These are phyloP conservation scores for Epistrophella euchroma DNA, from an alignment of 2,888 invertebrate species.

Conservation along the genomic window DNA sequence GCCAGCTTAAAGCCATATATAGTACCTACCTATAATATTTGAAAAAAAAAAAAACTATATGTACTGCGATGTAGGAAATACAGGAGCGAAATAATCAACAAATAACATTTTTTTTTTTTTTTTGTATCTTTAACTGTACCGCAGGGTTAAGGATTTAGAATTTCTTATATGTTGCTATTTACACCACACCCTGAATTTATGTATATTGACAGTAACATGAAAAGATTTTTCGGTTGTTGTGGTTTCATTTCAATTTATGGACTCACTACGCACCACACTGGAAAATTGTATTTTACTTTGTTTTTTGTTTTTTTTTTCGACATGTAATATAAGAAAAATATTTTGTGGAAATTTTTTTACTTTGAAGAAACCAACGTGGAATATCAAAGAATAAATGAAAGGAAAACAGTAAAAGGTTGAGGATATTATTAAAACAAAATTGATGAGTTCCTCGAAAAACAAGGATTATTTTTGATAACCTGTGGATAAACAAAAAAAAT, in stretches of 20 bases:
- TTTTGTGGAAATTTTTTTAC: neutral
- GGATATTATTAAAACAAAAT: neutral
- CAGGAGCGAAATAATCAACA: conserved; percentile 25
- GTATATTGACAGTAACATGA: conserved; percentile 11
- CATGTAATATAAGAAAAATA: neutral
- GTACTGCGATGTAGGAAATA: neutral
- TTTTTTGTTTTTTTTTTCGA: neutral
- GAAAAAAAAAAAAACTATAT: too few species aligned
- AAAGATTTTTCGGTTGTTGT: conserved; percentile 49
- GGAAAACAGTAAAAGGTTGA: neutral
- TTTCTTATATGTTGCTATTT: conserved; percentile 18
- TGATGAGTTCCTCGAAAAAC: neutral
- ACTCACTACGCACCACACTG: conserved; percentile 18
- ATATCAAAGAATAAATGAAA: neutral
- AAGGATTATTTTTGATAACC: too few species aligned
- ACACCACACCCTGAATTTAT: conserved; percentile 17
- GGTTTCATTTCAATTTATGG: conserved; percentile 48
- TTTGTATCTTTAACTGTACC: neutral
- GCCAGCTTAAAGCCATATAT: conserved; percentile 13
- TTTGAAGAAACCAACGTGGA: neutral
- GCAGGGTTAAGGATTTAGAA: conserved; percentile 51
- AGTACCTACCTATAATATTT: neutral
- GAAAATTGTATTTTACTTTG: conserved; percentile 22
- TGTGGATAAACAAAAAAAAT: too few species aligned
- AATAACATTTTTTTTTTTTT: conserved; percentile 16